These are phyloP conservation scores for Hoplias malabaricus DNA, from an alignment of 2,113 vertebrate genomes.

Conservation along the genomic window DNA sequence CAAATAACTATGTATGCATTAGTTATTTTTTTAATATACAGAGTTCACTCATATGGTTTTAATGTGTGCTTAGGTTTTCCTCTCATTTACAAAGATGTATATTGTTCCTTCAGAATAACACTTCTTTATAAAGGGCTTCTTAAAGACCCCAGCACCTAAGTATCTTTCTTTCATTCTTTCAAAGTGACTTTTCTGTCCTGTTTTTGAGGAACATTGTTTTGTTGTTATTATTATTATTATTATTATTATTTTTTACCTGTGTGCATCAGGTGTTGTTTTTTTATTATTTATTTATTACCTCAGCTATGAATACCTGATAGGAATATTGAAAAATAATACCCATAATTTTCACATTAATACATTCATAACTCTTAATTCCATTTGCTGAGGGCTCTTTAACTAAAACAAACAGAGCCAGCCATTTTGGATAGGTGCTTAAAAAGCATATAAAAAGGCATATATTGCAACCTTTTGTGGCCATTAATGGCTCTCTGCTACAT, in stretches of 20 bases:
- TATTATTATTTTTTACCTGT: not conserved
- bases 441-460: conserved; percentile 14
- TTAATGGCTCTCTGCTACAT: conserved; percentile 62
- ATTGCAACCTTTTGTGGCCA: conserved; percentile 59
- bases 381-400: not conserved
- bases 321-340: not conserved
- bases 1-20: not conserved
- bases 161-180: not conserved
- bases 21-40: not conserved
- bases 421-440: not conserved
- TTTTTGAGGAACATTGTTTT: not conserved
- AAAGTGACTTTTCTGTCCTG: not conserved
- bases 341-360: too few species aligned
- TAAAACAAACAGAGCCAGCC: not conserved
- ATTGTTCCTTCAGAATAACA: not conserved
- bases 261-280: not conserved
- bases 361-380: too few species aligned
- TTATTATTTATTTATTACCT: too few species aligned
- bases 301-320: not conserved
- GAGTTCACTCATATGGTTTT: not conserved
- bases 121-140: conserved; percentile 7
- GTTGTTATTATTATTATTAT: not conserved
- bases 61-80: conserved; percentile 26
- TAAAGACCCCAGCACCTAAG: not conserved
- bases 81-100: not conserved